phyloP scores from a whole-genome alignment of 2,888 invertebrate genomes.

The Standfussiana lucernea region DNA sequence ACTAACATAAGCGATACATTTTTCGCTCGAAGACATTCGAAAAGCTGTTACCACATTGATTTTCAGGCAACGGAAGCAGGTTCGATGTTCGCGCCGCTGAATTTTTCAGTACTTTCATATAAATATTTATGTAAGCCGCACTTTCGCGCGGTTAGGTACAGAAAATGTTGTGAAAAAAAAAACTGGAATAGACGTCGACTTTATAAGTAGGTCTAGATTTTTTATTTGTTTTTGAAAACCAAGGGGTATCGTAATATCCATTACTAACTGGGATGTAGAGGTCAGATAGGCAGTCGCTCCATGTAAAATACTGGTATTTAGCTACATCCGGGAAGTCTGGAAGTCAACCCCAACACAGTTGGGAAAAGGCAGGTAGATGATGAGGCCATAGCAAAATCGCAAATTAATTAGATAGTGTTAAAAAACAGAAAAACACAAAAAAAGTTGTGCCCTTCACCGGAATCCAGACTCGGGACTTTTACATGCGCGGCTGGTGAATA shows the following conservation, averaged over 20 bases:
- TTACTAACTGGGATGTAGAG: not conserved
- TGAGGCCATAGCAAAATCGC: not conserved
- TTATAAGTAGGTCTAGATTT: conserved; percentile 4
- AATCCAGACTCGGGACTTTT: too few species aligned
- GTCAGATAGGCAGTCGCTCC: not conserved
- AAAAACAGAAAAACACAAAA: too few species aligned
- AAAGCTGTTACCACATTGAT: conserved; percentile 59
- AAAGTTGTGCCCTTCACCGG: not conserved
- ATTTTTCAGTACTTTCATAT: conserved; percentile 63
- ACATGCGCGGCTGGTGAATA: not conserved
- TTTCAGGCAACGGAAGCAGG: conserved; percentile 54
- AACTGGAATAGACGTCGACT: not conserved
- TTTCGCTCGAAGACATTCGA: conserved; percentile 42
- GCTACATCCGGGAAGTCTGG: too few species aligned
- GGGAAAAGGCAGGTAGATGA: not conserved
- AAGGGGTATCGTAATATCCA: not conserved
- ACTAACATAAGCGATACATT: conserved; percentile 42
- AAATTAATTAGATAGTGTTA: not conserved
- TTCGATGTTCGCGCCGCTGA: conserved; percentile 60
- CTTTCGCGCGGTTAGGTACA: conserved; percentile 28
- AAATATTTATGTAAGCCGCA: conserved; percentile 58
- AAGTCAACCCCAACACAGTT: not conserved
- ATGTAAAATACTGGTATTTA: not conserved
- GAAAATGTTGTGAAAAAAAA: conserved; percentile 39
- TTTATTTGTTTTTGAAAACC: not conserved